A percentile compares a stretch with the other conserved stretches of the same genome.
Conservation (phyloP, 2,797 vertebrate species). For the Gallinago solitaria region DNA sequence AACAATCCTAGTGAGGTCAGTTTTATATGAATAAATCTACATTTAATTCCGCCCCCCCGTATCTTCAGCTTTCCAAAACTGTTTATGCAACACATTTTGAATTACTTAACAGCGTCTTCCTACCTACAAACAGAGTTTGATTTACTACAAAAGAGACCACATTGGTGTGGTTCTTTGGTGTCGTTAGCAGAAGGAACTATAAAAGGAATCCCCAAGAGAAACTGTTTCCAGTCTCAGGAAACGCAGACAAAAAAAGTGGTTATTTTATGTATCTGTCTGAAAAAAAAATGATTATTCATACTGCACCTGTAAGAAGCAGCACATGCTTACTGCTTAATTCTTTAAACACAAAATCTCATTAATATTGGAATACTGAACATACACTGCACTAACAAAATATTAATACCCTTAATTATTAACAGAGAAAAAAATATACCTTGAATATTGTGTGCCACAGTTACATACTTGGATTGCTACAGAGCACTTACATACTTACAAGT, state of each 20-base stretch:
- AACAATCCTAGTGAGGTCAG: not conserved
- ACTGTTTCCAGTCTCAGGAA: conserved; percentile 80
- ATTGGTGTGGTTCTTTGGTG: conserved; percentile 70
- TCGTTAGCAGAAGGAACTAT: conserved; percentile 77
- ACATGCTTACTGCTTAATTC: not conserved
- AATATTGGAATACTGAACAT: not conserved
- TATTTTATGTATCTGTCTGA: conserved; percentile 63
- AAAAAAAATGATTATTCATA: conserved; percentile 54
- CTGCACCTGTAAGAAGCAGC: conserved; percentile 63
- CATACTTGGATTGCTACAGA: not conserved
- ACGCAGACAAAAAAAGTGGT: conserved; percentile 62
- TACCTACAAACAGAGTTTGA: conserved; percentile 68
- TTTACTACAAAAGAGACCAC: conserved; percentile 76
- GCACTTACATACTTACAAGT: conserved; percentile 35
- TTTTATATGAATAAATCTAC: not conserved
- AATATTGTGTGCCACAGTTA: conserved; percentile 5
- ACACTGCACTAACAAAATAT: not conserved
- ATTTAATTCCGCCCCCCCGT: not conserved
- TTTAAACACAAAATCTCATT: conserved; percentile 58
- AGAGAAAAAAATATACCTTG: not conserved
- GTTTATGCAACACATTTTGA: conserved; percentile 35
- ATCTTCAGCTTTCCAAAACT: not conserved
- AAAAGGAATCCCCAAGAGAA: conserved; percentile 78
- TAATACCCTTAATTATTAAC: conserved; percentile 10
- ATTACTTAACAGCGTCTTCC: conserved; percentile 62